Percentiles rank a stretch among this genome's conserved stretches.
phyloP scores from a whole-genome alignment of 2,113 vertebrate species.

The Cettia cetti region DNA sequence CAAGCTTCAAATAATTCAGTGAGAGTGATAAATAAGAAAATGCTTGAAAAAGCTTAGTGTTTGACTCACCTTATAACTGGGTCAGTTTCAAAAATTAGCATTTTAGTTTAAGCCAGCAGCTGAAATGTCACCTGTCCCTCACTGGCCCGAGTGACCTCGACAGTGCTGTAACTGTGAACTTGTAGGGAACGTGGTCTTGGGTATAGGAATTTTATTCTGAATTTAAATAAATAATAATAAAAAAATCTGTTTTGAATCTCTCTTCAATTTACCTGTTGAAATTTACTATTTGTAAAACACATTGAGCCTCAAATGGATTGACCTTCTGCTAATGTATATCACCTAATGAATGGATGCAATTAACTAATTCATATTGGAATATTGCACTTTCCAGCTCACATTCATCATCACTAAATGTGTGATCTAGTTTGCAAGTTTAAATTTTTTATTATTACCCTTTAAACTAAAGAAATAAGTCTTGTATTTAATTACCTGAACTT shows the following conservation, averaged over 20 bases:
- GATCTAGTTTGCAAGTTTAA: slow-evolving; percentile 70
- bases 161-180: neutral
- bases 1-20: neutral
- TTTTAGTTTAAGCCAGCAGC: neutral
- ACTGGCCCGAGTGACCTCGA: rapidly evolving
- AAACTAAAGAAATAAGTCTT: slow-evolving; percentile 77
- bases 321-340: slow-evolving; percentile 77
- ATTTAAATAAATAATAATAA: neutral
- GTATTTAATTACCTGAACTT: slow-evolving; percentile 77
- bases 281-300: slow-evolving; percentile 75
- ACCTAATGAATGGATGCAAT: slow-evolving; percentile 76
- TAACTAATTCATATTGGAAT: slow-evolving; percentile 73
- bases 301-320: slow-evolving; percentile 69
- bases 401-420: slow-evolving; percentile 74
- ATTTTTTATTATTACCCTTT: slow-evolving; percentile 86
- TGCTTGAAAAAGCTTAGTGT: neutral
- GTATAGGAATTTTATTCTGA: neutral
- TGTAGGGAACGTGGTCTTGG: rapidly evolving
- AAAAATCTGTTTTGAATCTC: neutral
- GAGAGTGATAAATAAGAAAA: neutral
- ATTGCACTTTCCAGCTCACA: slow-evolving; percentile 71
- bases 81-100: neutral
- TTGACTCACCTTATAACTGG: neutral
- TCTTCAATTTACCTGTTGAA: slow-evolving; percentile 62
- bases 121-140: neutral